phyloP scores from a whole-genome alignment of 2,888 invertebrate species.

The Nomada hirtipes region DNA sequence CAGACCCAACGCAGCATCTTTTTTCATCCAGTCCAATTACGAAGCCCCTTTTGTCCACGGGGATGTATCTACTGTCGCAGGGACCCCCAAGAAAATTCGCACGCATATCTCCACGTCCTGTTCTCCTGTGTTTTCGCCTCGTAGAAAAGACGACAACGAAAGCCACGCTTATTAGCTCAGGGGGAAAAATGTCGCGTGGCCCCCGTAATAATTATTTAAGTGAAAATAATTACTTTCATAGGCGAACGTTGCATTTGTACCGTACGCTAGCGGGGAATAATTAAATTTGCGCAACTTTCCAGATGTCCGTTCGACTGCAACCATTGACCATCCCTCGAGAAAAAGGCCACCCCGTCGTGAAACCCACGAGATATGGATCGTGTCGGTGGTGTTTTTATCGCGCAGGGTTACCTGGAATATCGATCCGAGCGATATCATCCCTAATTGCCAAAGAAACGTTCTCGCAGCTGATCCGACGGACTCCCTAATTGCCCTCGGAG shows the following conservation, averaged over 20 bases:
- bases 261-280: too few species aligned
- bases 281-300: too few species aligned
- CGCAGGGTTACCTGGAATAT: neutral
- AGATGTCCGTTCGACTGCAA: neutral
- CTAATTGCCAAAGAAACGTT: slow-evolving; percentile 58
- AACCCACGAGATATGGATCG: neutral
- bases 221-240: too few species aligned
- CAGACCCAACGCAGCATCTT: slow-evolving; percentile 35
- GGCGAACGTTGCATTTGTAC: too few species aligned
- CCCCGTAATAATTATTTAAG: too few species aligned
- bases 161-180: neutral
- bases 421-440: slow-evolving; percentile 17
- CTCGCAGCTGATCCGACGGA: slow-evolving; percentile 21
- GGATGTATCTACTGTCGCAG: slow-evolving; percentile 30
- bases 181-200: too few species aligned
- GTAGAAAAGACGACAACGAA: neutral
- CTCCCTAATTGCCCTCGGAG: slow-evolving; percentile 49
- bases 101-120: slow-evolving; percentile 32
- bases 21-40: slow-evolving; percentile 54
- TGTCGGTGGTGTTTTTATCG: slow-evolving; percentile 35
- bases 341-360: neutral
- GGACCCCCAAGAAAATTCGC: slow-evolving; percentile 15
- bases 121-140: neutral
- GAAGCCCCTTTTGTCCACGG: neutral
- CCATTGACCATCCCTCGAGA: neutral